A percentile compares a stretch with the other conserved stretches of the same genome.
Conservation (phyloP, 2,888 invertebrate genomes). For the Nymphalis c-album region DNA sequence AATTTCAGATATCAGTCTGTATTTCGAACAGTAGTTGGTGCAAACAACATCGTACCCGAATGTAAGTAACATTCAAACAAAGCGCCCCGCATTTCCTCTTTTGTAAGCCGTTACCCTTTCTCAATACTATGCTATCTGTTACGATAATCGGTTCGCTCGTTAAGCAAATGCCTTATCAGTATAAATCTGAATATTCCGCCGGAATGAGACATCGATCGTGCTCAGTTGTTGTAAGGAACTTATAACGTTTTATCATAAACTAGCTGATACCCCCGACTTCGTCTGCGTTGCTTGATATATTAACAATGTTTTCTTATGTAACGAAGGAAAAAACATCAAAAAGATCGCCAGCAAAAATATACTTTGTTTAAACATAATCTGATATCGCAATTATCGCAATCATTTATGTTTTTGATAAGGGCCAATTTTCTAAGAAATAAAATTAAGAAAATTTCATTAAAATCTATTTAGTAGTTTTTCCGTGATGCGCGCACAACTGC, state of each 20-base stretch:
- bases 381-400: too few relatives aligned
- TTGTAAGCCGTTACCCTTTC: slow-evolving; percentile 27
- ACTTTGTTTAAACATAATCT: too few relatives aligned
- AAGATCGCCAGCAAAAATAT: too few relatives aligned
- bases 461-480: too few relatives aligned
- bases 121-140: slow-evolving; percentile 30
- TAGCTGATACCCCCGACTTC: too few relatives aligned
- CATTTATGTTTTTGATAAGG: too few relatives aligned
- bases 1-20: slow-evolving; percentile 6
- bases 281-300: too few relatives aligned
- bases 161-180: slow-evolving; percentile 31
- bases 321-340: too few relatives aligned
- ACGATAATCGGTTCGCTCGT: slow-evolving; percentile 33
- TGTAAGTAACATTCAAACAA: slow-evolving; percentile 25
- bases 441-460: too few relatives aligned
- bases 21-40: slow-evolving; percentile 9
- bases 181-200: slow-evolving; percentile 28
- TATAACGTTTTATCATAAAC: not conserved
- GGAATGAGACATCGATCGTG: slow-evolving; percentile 4
- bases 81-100: slow-evolving; percentile 21
- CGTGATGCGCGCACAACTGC: too few relatives aligned
- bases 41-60: slow-evolving; percentile 8
- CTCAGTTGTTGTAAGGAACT: not conserved
- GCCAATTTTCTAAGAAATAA: too few relatives aligned
- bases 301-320: too few relatives aligned